Evolutionary conservation across 1,140 invertebrate species (phyloP).

Genomic region (Drosophila virilis): DNA sequence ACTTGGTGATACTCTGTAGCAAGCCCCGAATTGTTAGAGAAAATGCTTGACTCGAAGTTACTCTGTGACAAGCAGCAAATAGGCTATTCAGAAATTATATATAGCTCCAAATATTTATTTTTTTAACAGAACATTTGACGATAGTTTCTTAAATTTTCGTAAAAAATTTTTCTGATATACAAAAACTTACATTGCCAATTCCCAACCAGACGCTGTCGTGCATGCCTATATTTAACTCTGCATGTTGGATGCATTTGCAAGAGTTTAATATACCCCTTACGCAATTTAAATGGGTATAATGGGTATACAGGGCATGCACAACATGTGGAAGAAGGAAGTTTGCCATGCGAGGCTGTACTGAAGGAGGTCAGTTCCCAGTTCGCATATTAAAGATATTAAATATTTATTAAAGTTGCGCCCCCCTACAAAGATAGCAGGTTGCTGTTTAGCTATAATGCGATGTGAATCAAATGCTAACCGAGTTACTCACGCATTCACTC

Average conservation of each 20-base stretch:
- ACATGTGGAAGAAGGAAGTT: slow-evolving; percentile 37
- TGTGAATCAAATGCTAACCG: slow-evolving; percentile 33
- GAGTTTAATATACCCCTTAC: background rate
- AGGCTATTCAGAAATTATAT: no score
- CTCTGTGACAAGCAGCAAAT: background rate
- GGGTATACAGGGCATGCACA: slow-evolving; percentile 11
- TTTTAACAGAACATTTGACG: background rate
- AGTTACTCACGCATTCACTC: slow-evolving; percentile 47
- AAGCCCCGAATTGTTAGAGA: background rate
- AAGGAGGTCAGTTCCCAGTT: slow-evolving; percentile 35
- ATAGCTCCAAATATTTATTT: background rate
- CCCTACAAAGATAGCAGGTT: slow-evolving; percentile 30
- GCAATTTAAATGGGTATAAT: background rate
- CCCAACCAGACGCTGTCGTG: no score
- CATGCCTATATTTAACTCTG: no score
- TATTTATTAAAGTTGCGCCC: slow-evolving; percentile 33
- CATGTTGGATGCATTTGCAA: no score
- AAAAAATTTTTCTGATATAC: no score
- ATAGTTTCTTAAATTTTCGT: no score
- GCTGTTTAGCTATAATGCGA: slow-evolving; percentile 21
- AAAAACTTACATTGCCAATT: no score
- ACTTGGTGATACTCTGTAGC: background rate
- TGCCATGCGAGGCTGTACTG: slow-evolving; percentile 18
- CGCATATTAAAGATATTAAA: slow-evolving; percentile 36
- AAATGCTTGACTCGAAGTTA: background rate